phyloP scores from a whole-genome alignment of 2,888 invertebrate species.

The Zonitis immaculata region DNA sequence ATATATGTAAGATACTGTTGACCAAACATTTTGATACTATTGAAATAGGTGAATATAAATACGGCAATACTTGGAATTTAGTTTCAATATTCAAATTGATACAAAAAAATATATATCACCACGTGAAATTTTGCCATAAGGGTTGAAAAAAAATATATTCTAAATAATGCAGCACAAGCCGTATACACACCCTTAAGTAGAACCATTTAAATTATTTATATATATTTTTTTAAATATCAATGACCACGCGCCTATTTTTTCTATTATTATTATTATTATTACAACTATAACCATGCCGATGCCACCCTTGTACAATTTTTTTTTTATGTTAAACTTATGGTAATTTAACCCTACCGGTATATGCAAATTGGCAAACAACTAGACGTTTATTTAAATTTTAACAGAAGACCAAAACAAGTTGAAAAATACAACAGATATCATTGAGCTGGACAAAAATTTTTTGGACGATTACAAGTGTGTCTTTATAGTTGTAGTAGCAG shows the following conservation, averaged over 20 bases:
- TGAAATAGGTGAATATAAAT: too few relatives aligned
- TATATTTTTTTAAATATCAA: constrained; percentile 26
- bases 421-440: not conserved
- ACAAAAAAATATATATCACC: constrained; percentile 2
- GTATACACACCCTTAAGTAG: too few relatives aligned
- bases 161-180: constrained; percentile 1
- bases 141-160: not conserved
- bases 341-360: constrained; percentile 28
- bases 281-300: not conserved
- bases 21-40: constrained; percentile 2
- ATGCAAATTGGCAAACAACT: constrained; percentile 27
- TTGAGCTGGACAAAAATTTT: not conserved
- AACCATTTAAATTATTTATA: too few relatives aligned
- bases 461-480: constrained; percentile 5
- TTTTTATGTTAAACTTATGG: constrained; percentile 29
- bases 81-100: constrained; percentile 7
- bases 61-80: too few relatives aligned
- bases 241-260: constrained; percentile 20
- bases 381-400: constrained; percentile 15
- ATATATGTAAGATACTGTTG: not conserved
- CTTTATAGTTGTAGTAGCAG: constrained; percentile 4
- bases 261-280: constrained; percentile 19
- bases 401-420: constrained; percentile 6
- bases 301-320: constrained; percentile 18
- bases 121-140: constrained; percentile 10